A percentile compares a stretch with the other conserved stretches of the same genome.
phyloP scores from a whole-genome alignment of 1,140 invertebrate genomes.

The Apocrypta bakeri region DNA sequence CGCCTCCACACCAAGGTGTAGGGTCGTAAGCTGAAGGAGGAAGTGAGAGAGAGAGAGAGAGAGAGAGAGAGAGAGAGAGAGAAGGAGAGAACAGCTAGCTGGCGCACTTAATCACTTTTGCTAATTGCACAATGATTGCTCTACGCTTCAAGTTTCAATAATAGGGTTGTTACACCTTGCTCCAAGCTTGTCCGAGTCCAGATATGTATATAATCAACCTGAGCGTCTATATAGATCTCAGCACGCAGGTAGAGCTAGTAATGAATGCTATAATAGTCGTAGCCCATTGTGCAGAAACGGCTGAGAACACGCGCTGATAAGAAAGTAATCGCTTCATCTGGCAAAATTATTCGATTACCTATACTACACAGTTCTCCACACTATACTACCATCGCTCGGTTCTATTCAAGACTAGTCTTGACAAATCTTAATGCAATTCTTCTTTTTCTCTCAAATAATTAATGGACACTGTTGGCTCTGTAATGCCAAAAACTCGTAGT shows the following conservation, averaged over 20 bases:
- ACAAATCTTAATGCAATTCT: constrained; percentile 10
- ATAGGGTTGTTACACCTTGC: constrained; percentile 63
- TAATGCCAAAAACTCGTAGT: too few relatives aligned
- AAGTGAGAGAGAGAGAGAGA: neutral
- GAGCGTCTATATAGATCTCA: neutral
- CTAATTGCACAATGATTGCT: constrained; percentile 70
- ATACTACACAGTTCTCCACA: too few relatives aligned
- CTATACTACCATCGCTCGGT: too few relatives aligned
- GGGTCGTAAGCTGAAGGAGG: neutral
- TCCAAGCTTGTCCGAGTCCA: neutral
- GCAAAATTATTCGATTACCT: constrained; percentile 62
- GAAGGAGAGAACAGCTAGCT: constrained; percentile 44
- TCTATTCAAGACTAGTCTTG: too few relatives aligned
- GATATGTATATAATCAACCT: too few relatives aligned
- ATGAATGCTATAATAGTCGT: constrained; percentile 62
- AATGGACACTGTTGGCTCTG: too few relatives aligned
- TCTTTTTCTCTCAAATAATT: too few relatives aligned
- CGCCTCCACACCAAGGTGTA: neutral
- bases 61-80: neutral
- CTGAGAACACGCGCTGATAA: constrained; percentile 55
- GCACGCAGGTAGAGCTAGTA: constrained; percentile 39
- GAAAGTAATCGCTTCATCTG: constrained; percentile 65
- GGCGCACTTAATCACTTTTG: constrained; percentile 68
- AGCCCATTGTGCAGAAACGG: constrained; percentile 31
- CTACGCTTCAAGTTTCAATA: constrained; percentile 68